These are phyloP conservation scores for Reinhardtius hippoglossoides DNA, from an alignment of 2,113 vertebrate genomes.

Conservation along the genomic window DNA sequence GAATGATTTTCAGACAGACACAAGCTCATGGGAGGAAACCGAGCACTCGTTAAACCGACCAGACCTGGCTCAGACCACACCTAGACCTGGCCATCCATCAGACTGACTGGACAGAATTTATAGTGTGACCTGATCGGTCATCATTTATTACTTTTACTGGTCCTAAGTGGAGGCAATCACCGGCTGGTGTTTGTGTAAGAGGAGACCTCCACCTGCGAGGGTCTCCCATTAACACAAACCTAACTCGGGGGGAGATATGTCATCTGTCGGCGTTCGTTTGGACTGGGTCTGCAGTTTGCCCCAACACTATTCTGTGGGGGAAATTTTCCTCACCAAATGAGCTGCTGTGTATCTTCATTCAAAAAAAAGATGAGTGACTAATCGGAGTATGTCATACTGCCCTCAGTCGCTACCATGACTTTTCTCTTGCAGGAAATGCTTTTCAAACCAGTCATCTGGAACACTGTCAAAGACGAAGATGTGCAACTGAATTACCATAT, in stretches of 20 bases:
- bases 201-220: constrained; percentile 79
- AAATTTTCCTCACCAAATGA: constrained; percentile 15
- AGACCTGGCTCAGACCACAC: constrained; percentile 68
- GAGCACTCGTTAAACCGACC: constrained; percentile 69
- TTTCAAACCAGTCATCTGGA: constrained; percentile 35
- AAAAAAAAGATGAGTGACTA: constrained; percentile 35
- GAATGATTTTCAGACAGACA: constrained; percentile 67
- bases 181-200: constrained; percentile 80
- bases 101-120: constrained; percentile 78
- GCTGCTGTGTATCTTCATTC: constrained; percentile 37
- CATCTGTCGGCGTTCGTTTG: constrained; percentile 43
- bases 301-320: constrained; percentile 6
- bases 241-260: constrained; percentile 65
- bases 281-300: background rate
- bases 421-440: constrained; percentile 12
- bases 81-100: constrained; percentile 73
- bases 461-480: constrained; percentile 51
- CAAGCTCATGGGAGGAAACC: constrained; percentile 68
- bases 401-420: constrained; percentile 7
- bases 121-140: constrained; percentile 77
- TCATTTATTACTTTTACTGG: constrained; percentile 84
- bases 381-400: background rate
- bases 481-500: constrained; percentile 29
- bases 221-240: constrained; percentile 75
- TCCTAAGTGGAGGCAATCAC: constrained; percentile 78